Evolutionary conservation across 2,888 invertebrate genomes (phyloP).

Genomic region (Sphinx pinastri): DNA sequence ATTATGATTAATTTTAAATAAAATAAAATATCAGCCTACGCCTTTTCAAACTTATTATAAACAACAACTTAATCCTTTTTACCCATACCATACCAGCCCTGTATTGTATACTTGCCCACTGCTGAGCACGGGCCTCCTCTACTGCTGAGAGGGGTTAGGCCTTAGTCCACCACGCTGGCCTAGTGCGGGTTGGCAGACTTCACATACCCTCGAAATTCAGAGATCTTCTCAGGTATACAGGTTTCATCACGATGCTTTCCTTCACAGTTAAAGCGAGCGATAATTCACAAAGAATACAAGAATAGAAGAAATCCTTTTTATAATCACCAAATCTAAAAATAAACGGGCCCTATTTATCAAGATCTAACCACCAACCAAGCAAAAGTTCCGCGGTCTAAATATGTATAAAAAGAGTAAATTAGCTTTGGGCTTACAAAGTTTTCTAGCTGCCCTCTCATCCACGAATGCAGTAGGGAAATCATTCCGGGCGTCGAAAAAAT

Average conservation of each 20-base stretch:
- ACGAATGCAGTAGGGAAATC: slow-evolving; percentile 63
- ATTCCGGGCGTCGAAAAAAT: slow-evolving; percentile 51
- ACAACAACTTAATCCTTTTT: background rate
- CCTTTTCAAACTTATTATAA: background rate
- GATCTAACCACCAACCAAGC: background rate
- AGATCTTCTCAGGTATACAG: too few species aligned
- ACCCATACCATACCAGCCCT: background rate
- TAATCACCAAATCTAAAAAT: background rate
- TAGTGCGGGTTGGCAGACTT: too few species aligned
- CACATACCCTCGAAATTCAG: too few species aligned
- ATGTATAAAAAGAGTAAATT: slow-evolving; percentile 11
- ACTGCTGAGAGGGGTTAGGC: too few species aligned
- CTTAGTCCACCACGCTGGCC: too few species aligned
- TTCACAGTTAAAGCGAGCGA: too few species aligned
- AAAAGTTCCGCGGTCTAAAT: background rate
- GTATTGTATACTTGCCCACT: too few species aligned
- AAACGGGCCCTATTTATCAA: slow-evolving; percentile 6
- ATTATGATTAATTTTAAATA: background rate
- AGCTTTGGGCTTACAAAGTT: slow-evolving; percentile 14
- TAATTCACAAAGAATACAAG: too few species aligned
- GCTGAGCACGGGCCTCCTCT: too few species aligned
- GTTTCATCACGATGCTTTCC: too few species aligned
- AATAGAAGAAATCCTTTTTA: too few species aligned
- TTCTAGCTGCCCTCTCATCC: slow-evolving; percentile 46
- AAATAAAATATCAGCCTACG: background rate